These are phyloP conservation scores for Leptonema lineaticorne DNA, from an alignment of 1,140 invertebrate species.

Conservation along the genomic window DNA sequence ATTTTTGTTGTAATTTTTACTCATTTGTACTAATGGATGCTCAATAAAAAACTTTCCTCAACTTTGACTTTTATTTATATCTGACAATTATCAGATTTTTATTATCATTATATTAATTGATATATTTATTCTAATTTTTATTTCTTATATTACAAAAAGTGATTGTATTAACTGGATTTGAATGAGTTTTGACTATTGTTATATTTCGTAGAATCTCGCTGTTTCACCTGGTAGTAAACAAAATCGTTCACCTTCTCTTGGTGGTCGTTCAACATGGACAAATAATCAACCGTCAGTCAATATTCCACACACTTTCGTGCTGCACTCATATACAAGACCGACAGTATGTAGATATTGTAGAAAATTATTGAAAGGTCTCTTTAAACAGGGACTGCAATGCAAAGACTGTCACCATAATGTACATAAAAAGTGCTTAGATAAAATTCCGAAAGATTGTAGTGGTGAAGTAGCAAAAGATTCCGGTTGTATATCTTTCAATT, in stretches of 20 bases:
- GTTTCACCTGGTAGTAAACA: slow-evolving; percentile 46
- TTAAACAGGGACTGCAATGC: slow-evolving; percentile 96
- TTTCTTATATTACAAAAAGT: background rate
- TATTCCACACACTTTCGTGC: slow-evolving; percentile 88
- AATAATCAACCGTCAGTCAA: slow-evolving; percentile 65
- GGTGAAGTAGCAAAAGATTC: slow-evolving; percentile 70
- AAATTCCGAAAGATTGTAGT: slow-evolving; percentile 94
- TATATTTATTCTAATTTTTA: background rate
- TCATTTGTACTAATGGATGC: background rate
- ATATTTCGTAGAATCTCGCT: slow-evolving; percentile 36
- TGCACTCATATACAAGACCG: slow-evolving; percentile 93
- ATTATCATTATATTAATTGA: background rate
- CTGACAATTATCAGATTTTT: slow-evolving; percentile 40
- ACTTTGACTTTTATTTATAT: slow-evolving; percentile 17
- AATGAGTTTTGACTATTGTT: background rate
- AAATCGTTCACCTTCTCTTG: slow-evolving; percentile 72
- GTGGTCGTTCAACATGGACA: slow-evolving; percentile 58
- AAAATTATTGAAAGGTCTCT: slow-evolving; percentile 91
- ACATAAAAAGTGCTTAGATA: slow-evolving; percentile 94
- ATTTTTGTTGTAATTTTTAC: slow-evolving; percentile 27
- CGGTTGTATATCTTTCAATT: slow-evolving; percentile 56
- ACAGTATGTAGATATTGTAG: slow-evolving; percentile 96
- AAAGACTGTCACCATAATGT: slow-evolving; percentile 98
- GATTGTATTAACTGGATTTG: background rate
- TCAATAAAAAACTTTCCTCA: slow-evolving; percentile 9